Evolutionary conservation across 2,888 invertebrate genomes (phyloP), one percentile per base, ranked within the genome.

Genomic region (Folsomia manolachei): DNA sequence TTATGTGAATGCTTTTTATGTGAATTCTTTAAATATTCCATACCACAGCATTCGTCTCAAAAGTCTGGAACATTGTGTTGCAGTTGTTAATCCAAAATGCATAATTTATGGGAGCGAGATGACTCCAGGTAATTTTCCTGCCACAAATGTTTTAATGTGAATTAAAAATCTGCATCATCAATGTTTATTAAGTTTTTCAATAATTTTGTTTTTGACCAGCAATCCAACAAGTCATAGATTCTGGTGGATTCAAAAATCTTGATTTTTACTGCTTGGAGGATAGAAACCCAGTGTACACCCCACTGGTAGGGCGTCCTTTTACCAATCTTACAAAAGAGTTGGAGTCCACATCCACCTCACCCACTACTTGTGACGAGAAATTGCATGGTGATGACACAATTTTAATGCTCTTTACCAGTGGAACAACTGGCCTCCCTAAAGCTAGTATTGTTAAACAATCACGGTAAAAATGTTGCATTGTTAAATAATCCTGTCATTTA

Each of bases 321-420:
- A 26, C 25, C 1, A 60, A 67, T 25, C n/a, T 67, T 2, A 26
- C 56, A 26, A 11, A 67, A 56, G 4, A n/a, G 2, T 27, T 67
- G 26, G 19, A 67, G 26, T 24, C 26, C 4, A 4, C 23, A 4
- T 9, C 14, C 23, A n/a, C 25, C 2, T n/a, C 11, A 18, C 67
- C 67, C 2, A 67, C 60, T 1, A 19, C 26, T 24, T 53, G 23
- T 56, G 14, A 53, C 2, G 67, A 26, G 2, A 21, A 4, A 18
- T 7, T 67, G 11, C 24, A 56, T 25, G 2, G 7, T 25, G 21
- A 24, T 76, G 93, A 93, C 82, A 90, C 89, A 81, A 85, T 98
- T 70, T 87, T 98, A 53, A 98, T 97, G 83, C 97, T 99, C 82
- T 99, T 95, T 84, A 99, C 99, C 0, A 97, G 97, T 60, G 99